Conservation (phyloP, 2,888 invertebrate genomes). For the Chymomyza fuscimana region DNA sequence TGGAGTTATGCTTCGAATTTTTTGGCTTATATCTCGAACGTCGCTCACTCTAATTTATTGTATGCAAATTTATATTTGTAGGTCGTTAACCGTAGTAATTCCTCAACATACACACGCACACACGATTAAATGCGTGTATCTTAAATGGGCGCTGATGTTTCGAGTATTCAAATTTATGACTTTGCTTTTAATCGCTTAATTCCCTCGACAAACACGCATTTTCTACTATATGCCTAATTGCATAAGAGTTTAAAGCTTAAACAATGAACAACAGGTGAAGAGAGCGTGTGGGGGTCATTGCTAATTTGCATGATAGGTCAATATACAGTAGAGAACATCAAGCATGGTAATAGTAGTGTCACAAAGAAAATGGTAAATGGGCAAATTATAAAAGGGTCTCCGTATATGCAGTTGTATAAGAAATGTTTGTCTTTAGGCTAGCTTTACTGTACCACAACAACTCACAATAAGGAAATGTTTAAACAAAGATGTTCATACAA, state of each 20-base stretch:
- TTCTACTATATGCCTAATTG: constrained; percentile 51
- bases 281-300: constrained; percentile 8
- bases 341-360: constrained; percentile 8
- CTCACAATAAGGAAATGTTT: not conserved
- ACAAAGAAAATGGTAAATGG: not conserved
- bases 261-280: not conserved
- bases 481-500: not conserved
- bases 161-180: constrained; percentile 58
- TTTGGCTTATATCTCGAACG: not conserved
- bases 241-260: constrained; percentile 59
- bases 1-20: not conserved
- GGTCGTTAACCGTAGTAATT: constrained; percentile 67
- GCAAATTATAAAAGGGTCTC: no score
- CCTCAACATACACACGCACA: constrained; percentile 17
- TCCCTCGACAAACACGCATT: constrained; percentile 38
- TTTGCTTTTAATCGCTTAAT: constrained; percentile 69
- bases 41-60: constrained; percentile 23
- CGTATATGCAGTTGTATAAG: not conserved
- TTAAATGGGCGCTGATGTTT: constrained; percentile 65
- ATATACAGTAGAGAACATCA: constrained; percentile 8
- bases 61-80: constrained; percentile 70
- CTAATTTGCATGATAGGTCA: constrained; percentile 64
- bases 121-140: constrained; percentile 9
- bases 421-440: not conserved
- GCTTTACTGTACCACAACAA: not conserved